phyloP scores from a whole-genome alignment of 2,888 invertebrate genomes.

The Lasius platythorax region DNA sequence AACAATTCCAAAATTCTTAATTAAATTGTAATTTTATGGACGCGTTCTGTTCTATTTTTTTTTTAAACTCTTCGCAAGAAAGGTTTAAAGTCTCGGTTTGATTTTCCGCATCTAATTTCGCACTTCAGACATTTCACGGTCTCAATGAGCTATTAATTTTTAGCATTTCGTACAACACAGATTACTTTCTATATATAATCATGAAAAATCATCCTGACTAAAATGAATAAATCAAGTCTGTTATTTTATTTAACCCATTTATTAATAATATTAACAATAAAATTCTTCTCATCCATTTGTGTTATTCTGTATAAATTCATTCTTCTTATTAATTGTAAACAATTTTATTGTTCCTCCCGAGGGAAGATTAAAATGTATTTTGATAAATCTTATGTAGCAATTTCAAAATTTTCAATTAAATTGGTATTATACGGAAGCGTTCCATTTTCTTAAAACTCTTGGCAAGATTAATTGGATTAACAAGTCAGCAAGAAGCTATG shows the following conservation, averaged over 20 bases:
- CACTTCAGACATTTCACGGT: background rate
- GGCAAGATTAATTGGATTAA: background rate
- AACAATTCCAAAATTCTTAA: background rate
- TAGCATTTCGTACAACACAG: background rate
- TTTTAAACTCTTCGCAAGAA: background rate
- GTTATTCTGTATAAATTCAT: background rate
- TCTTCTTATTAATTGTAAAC: background rate
- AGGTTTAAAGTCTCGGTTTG: background rate
- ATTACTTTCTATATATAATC: background rate
- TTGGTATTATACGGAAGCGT: background rate
- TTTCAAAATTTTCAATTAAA: background rate
- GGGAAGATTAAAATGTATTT: background rate
- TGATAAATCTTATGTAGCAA: background rate
- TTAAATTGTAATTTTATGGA: background rate
- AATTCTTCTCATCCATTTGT: background rate
- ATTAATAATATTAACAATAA: background rate
- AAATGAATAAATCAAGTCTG: background rate
- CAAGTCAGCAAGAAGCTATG: background rate
- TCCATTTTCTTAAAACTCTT: background rate
- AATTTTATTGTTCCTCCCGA: background rate
- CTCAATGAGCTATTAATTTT: conserved; percentile 1
- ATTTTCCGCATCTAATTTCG: background rate
- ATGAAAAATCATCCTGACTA: background rate
- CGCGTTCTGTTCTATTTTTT: background rate
- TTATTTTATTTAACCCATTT: background rate